Percentiles rank a stretch among this genome's conserved stretches.
Conservation (phyloP, 2,888 invertebrate genomes). For the Thecocarcelia acutangulata region DNA sequence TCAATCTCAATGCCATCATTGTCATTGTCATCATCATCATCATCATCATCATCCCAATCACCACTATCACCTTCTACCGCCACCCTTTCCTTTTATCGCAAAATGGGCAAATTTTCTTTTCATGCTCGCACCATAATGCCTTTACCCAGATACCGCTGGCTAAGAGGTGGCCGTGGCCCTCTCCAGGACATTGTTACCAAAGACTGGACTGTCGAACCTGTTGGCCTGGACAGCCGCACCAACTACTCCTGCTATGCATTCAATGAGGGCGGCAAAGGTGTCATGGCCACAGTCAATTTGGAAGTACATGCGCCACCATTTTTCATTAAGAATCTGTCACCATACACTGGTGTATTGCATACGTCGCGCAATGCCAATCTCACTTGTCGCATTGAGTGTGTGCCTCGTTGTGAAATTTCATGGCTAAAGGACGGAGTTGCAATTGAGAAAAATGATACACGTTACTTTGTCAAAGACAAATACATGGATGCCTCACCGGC, state of each 20-base stretch:
- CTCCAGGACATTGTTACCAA: constrained; percentile 89
- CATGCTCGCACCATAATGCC: constrained; percentile 77
- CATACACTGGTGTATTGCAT: constrained; percentile 90
- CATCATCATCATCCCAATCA: constrained; percentile 50
- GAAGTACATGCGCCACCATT: constrained; percentile 92
- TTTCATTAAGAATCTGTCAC: constrained; percentile 91
- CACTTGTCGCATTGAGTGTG: constrained; percentile 94
- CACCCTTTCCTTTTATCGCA: constrained; percentile 74
- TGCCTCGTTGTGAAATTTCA: constrained; percentile 90
- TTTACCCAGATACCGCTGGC: constrained; percentile 87
- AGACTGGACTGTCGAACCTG: constrained; percentile 91
- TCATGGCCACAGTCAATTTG: constrained; percentile 86
- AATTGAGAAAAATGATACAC: constrained; percentile 83
- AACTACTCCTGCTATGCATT: constrained; percentile 94
- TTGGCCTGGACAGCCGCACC: constrained; percentile 91
- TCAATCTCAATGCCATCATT: constrained; percentile 49
- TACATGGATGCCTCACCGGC: constrained; percentile 88
- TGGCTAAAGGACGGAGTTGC: constrained; percentile 91
- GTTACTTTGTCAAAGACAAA: constrained; percentile 87
- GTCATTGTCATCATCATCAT: constrained; percentile 41
- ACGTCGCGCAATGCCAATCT: constrained; percentile 89
- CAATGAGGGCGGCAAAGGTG: constrained; percentile 92
- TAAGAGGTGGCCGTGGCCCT: constrained; percentile 87
- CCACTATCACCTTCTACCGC: constrained; percentile 55
- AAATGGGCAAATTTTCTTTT: constrained; percentile 79